A percentile compares a stretch with the other conserved stretches of the same genome.
phyloP scores from a whole-genome alignment of 2,888 invertebrate species.

The Xestia sexstrigata region DNA sequence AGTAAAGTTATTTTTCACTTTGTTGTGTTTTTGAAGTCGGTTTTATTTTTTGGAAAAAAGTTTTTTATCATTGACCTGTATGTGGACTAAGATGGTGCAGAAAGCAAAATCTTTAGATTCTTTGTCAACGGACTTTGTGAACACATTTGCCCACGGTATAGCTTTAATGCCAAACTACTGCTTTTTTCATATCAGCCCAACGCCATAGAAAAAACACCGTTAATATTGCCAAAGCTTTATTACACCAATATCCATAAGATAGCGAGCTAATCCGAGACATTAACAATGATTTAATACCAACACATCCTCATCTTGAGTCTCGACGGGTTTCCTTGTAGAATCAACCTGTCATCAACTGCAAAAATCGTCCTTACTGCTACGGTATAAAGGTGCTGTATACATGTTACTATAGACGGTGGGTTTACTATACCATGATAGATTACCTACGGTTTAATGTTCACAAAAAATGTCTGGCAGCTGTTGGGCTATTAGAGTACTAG shows the following conservation, averaged over 20 bases:
- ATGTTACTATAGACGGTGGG: neutral
- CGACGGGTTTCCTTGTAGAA: slow-evolving; percentile 51
- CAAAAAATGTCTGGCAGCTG: slow-evolving; percentile 39
- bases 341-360: neutral
- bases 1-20: too few relatives aligned
- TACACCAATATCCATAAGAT: slow-evolving; percentile 53
- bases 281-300: slow-evolving; percentile 69
- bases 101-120: too few relatives aligned
- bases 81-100: too few relatives aligned
- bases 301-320: slow-evolving; percentile 51
- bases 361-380: slow-evolving; percentile 20
- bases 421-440: slow-evolving; percentile 17
- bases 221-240: slow-evolving; percentile 32
- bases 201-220: slow-evolving; percentile 17
- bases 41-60: too few relatives aligned
- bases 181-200: neutral
- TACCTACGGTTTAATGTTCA: slow-evolving; percentile 42
- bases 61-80: too few relatives aligned
- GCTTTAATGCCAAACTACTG: too few relatives aligned
- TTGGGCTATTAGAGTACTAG: slow-evolving; percentile 8
- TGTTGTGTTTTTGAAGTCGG: too few relatives aligned
- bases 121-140: too few relatives aligned
- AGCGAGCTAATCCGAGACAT: slow-evolving; percentile 64
- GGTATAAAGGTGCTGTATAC: neutral
- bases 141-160: too few relatives aligned